These are phyloP conservation scores for Hydrophis major DNA, from an alignment of 2,797 vertebrate species.

Conservation along the genomic window DNA sequence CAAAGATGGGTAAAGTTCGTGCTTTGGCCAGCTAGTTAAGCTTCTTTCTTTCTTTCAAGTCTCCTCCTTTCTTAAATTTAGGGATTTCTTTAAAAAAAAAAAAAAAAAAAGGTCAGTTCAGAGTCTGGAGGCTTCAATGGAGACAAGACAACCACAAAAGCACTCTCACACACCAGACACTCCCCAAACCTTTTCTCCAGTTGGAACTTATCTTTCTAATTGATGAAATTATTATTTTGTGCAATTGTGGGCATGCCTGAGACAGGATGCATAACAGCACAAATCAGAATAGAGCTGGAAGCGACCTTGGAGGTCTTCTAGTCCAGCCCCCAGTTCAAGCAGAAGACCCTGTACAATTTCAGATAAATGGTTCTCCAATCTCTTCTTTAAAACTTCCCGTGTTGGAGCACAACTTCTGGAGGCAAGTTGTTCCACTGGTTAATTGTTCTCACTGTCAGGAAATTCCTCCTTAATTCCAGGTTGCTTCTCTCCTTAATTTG, in stretches of 20 bases:
- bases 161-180: neutral
- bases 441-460: neutral
- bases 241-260: neutral
- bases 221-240: neutral
- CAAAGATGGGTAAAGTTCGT: neutral
- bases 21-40: neutral
- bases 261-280: neutral
- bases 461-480: neutral
- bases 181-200: neutral
- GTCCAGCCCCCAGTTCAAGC: too few species aligned
- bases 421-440: neutral
- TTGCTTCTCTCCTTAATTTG: neutral
- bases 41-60: neutral
- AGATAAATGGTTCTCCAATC: neutral
- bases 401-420: accelerated
- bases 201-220: neutral
- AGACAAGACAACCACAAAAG: neutral
- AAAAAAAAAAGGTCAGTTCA: neutral
- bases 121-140: neutral
- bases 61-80: neutral
- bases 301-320: too few species aligned
- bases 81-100: neutral
- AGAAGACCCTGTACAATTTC: too few species aligned
- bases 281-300: neutral
- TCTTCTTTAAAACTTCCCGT: neutral